phyloP scores from a whole-genome alignment of 2,888 invertebrate genomes.

The Norana najaformis region DNA sequence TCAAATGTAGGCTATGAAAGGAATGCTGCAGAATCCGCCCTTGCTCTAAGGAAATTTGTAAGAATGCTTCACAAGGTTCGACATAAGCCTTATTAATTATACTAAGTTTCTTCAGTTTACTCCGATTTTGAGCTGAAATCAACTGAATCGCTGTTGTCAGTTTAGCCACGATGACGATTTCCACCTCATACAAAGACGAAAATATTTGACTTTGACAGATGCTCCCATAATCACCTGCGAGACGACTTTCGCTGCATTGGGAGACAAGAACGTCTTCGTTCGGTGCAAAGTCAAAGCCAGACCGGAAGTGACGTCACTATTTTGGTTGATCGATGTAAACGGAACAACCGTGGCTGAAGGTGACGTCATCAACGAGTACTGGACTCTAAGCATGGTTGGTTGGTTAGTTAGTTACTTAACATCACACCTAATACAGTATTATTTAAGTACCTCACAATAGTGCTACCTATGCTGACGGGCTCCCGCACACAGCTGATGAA shows the following conservation, averaged over 20 bases:
- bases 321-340: conserved; percentile 31
- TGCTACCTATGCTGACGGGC: neutral
- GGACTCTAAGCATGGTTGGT: conserved; percentile 28
- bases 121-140: neutral
- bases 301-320: conserved; percentile 22
- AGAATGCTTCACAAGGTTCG: neutral
- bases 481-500: neutral
- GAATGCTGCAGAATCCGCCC: too few species aligned
- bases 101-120: neutral
- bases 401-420: neutral
- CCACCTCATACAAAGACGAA: neutral
- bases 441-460: neutral
- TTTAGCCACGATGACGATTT: neutral
- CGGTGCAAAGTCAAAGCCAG: conserved; percentile 27
- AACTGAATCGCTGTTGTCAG: neutral
- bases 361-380: conserved; percentile 22
- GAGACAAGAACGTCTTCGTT: conserved; percentile 28
- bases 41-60: too few species aligned
- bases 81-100: neutral
- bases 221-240: conserved; percentile 28
- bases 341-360: neutral
- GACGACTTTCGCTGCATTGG: conserved; percentile 23
- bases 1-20: too few species aligned
- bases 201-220: neutral
- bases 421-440: neutral